phyloP scores from a whole-genome alignment of 2,797 vertebrate genomes.

The Gallirallus australis region DNA sequence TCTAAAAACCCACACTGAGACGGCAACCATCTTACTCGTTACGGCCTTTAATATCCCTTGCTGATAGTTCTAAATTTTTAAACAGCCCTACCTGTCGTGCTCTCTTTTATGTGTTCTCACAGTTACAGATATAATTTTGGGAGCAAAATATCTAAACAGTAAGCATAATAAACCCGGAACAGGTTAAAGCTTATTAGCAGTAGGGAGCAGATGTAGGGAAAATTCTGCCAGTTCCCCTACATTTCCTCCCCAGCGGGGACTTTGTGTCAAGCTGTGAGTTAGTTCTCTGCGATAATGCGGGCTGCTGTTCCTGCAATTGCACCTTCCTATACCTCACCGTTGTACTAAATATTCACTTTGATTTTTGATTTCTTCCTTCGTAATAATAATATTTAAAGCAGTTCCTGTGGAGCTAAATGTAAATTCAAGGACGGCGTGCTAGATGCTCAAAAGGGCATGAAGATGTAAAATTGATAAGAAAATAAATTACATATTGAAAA shows the following conservation, averaged over 20 bases:
- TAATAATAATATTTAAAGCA: constrained; percentile 76
- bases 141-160: constrained; percentile 91
- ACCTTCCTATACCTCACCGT: constrained; percentile 73
- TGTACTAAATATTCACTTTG: constrained; percentile 80
- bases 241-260: constrained; percentile 94
- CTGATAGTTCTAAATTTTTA: constrained; percentile 79
- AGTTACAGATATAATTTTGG: constrained; percentile 77
- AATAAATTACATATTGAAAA: constrained; percentile 75
- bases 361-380: constrained; percentile 77
- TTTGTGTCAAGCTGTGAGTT: constrained; percentile 84
- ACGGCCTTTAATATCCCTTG: constrained; percentile 76
- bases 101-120: constrained; percentile 82
- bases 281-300: constrained; percentile 76
- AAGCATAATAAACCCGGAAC: constrained; percentile 94
- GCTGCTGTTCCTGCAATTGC: constrained; percentile 81
- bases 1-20: constrained; percentile 51
- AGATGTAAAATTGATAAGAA: constrained; percentile 72
- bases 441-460: constrained; percentile 66
- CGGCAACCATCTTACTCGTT: constrained; percentile 66
- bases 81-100: constrained; percentile 68
- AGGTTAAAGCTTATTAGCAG: constrained; percentile 92
- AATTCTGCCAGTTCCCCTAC: constrained; percentile 92
- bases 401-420: constrained; percentile 70
- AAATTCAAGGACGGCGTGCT: constrained; percentile 62
- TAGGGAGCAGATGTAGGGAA: constrained; percentile 91